Conservation (phyloP, 2,113 vertebrate species). For the Strix uralensis region DNA sequence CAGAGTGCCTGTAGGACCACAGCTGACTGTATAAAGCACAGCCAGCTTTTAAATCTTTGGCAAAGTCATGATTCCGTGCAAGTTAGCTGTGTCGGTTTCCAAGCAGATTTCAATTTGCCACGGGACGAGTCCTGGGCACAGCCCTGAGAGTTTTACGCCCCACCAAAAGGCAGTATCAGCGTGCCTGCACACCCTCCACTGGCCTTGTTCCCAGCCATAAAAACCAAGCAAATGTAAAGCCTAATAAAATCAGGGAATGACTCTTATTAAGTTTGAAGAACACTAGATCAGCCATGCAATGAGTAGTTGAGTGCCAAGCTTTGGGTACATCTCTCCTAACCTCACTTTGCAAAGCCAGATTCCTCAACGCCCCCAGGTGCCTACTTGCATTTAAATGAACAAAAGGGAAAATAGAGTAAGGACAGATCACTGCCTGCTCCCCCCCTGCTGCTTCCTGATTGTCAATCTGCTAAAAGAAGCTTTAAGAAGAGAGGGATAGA, state of each 20-base stretch:
- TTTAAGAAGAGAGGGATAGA: not conserved
- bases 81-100: not conserved
- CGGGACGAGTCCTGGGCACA: not conserved
- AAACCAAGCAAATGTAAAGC: not conserved
- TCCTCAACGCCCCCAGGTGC: not conserved
- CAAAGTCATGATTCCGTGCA: not conserved
- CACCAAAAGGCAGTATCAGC: not conserved
- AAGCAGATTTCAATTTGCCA: not conserved
- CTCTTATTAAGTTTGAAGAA: not conserved
- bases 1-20: no score
- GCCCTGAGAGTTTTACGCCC: not conserved
- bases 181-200: not conserved
- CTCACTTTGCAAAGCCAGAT: not conserved
- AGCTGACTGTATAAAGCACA: not conserved
- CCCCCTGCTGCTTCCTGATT: accelerated
- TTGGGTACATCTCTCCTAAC: no score
- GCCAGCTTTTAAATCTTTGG: not conserved
- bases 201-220: not conserved
- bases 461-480: not conserved
- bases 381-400: not conserved
- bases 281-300: accelerated
- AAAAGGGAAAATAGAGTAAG: not conserved
- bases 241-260: not conserved
- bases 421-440: accelerated
- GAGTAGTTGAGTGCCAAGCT: not conserved